phyloP scores from a whole-genome alignment of 2,797 vertebrate species.

The Limnodromus scolopaceus region DNA sequence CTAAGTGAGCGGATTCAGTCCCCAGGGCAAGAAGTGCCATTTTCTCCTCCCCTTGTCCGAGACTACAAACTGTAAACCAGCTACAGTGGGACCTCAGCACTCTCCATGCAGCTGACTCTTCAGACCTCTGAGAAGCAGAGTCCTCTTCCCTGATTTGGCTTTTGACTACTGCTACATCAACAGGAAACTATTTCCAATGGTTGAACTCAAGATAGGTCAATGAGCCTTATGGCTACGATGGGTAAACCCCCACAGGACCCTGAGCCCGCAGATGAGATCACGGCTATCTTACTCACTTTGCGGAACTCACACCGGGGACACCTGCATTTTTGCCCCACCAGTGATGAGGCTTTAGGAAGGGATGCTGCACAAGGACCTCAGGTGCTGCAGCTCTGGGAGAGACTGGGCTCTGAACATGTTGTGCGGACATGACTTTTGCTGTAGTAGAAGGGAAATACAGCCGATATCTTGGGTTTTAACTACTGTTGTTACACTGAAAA shows the following conservation, averaged over 20 bases:
- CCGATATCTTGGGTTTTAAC: neutral
- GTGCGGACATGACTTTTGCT: accelerated
- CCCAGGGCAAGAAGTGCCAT: accelerated
- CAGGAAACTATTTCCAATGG: neutral
- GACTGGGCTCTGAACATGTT: accelerated
- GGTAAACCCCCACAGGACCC: neutral
- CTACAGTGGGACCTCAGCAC: accelerated
- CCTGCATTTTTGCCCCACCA: neutral
- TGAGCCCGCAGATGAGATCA: neutral
- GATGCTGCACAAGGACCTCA: accelerated
- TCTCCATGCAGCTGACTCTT: neutral
- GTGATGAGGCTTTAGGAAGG: neutral
- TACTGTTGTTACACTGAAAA: neutral
- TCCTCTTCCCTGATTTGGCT: neutral
- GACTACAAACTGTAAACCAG: neutral
- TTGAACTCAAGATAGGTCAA: neutral
- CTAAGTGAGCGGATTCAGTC: neutral
- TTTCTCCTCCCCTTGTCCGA: neutral
- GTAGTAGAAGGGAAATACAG: neutral
- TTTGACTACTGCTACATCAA: neutral
- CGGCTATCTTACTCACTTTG: neutral
- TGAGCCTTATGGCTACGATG: neutral
- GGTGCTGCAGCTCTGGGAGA: accelerated
- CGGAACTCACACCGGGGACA: neutral
- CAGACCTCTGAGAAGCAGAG: neutral